Evolutionary conservation across 1,140 invertebrate species (phyloP).

Genomic region (Pygmarrhopalites habei): DNA sequence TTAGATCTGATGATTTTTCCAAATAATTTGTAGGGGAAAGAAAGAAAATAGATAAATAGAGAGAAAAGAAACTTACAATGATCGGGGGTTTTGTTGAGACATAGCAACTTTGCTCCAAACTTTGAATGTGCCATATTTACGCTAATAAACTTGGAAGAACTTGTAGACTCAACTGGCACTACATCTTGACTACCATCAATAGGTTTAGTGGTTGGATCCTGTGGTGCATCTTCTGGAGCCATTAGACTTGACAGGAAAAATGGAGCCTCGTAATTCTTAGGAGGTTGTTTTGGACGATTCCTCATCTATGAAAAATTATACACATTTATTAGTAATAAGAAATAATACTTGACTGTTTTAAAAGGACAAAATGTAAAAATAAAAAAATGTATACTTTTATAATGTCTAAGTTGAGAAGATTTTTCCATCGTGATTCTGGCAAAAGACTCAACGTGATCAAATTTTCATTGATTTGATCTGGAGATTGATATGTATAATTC

Average conservation of each 20-base stretch:
- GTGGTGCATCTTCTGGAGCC: no score
- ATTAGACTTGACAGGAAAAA: conserved; percentile 65
- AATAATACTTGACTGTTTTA: neutral
- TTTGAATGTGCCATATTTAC: neutral
- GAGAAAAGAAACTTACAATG: conserved; percentile 1
- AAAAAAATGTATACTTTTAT: conserved; percentile 57
- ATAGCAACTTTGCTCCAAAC: neutral
- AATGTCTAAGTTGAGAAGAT: conserved; percentile 80
- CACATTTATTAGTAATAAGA: neutral
- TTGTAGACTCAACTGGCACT: neutral
- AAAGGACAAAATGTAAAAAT: neutral
- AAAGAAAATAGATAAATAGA: neutral
- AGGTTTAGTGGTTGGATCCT: neutral
- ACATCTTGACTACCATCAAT: no score
- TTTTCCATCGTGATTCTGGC: conserved; percentile 84
- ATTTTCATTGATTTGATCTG: conserved; percentile 70
- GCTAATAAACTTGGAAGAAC: neutral
- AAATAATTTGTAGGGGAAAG: neutral
- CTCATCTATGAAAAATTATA: conserved; percentile 45
- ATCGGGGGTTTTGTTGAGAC: neutral
- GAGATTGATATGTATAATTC: conserved; percentile 57
- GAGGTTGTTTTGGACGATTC: conserved; percentile 82
- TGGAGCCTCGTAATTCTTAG: conserved; percentile 74
- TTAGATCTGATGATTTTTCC: neutral
- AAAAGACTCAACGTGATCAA: conserved; percentile 80